Conservation (phyloP, 1,140 invertebrate genomes). For the Maniola jurtina region DNA sequence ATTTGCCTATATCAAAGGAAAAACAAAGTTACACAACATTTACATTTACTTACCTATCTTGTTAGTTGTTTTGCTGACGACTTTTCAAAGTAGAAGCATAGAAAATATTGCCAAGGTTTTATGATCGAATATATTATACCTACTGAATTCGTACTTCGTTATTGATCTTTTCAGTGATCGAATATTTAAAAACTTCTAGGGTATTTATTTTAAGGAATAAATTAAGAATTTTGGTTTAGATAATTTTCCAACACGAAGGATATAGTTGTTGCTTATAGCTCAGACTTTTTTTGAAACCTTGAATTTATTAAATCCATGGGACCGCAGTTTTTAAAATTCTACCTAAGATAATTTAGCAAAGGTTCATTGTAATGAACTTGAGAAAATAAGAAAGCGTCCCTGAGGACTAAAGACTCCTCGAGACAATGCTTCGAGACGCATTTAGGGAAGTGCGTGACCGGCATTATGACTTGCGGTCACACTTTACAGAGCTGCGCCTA, state of each 20-base stretch:
- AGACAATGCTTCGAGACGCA: slow-evolving; percentile 57
- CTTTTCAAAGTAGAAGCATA: not conserved
- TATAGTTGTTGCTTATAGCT: too few relatives aligned
- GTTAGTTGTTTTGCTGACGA: not conserved
- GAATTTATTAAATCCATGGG: too few relatives aligned
- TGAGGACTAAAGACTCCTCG: slow-evolving; percentile 16
- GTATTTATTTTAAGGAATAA: too few relatives aligned
- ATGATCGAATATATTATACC: not conserved
- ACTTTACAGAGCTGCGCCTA: slow-evolving; percentile 19
- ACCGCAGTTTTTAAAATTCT: too few relatives aligned
- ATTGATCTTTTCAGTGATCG: too few relatives aligned
- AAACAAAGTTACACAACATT: not conserved
- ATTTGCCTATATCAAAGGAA: not conserved
- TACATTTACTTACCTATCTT: not conserved
- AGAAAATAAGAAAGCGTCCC: slow-evolving; percentile 18
- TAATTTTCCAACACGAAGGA: too few relatives aligned
- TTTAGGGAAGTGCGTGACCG: slow-evolving; percentile 72
- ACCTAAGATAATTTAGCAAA: too few relatives aligned
- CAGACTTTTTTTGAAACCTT: too few relatives aligned
- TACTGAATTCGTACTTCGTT: not conserved
- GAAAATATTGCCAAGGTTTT: not conserved
- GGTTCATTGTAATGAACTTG: not conserved
- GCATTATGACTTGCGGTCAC: slow-evolving; percentile 50
- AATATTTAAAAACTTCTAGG: too few relatives aligned
- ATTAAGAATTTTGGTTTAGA: too few relatives aligned